Evolutionary conservation across 2,888 invertebrate genomes (phyloP).

Genomic region (Thyatira batis): DNA sequence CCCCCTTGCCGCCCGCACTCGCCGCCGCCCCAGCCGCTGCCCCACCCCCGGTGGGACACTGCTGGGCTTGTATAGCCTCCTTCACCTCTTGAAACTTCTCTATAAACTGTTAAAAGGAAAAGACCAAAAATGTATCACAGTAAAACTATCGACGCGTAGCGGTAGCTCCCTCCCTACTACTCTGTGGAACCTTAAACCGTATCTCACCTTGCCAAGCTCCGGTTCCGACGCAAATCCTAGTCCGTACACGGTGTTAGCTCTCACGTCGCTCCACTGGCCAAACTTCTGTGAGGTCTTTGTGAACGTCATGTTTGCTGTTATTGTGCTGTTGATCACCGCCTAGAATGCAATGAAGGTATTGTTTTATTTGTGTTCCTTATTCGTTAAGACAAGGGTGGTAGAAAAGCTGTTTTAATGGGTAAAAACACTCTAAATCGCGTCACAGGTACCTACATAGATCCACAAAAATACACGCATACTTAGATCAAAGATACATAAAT

Average conservation of each 20-base stretch:
- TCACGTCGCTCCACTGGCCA: constrained; percentile 99
- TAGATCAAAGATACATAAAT: no score
- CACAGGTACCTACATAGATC: no score
- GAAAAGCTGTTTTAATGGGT: no score
- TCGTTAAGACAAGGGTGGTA: no score
- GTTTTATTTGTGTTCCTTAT: no score
- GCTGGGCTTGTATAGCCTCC: constrained; percentile 90
- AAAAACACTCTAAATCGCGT: no score
- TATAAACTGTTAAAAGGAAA: constrained; percentile 87
- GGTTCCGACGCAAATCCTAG: constrained; percentile 97
- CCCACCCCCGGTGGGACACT: constrained; percentile 36
- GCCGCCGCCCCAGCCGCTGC: constrained; percentile 11
- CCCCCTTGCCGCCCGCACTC: constrained; percentile 38
- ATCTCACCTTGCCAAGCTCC: constrained; percentile 94
- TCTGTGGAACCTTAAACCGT: no score
- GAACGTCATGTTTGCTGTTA: constrained; percentile 98
- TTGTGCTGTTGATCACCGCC: constrained; percentile 99
- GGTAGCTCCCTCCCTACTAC: no score
- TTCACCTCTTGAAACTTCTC: constrained; percentile 99
- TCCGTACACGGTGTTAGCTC: constrained; percentile 98
- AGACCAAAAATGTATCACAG: no score
- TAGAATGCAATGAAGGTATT: no score
- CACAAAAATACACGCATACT: no score
- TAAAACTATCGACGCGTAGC: no score
- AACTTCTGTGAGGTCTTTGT: constrained; percentile 99